phyloP scores from a whole-genome alignment of 2,113 vertebrate genomes.

The Rhea americana region DNA sequence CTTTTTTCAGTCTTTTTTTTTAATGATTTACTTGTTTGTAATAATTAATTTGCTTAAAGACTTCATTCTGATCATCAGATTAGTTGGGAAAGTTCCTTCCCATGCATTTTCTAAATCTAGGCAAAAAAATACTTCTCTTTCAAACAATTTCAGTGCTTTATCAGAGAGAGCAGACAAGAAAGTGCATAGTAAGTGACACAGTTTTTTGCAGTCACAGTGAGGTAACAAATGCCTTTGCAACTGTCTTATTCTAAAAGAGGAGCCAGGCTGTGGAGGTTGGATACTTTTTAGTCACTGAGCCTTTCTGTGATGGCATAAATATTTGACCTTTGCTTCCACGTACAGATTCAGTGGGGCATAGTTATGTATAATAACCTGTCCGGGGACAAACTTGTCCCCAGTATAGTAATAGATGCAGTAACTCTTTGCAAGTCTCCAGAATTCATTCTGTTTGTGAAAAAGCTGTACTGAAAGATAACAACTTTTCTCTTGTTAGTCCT shows the following conservation, averaged over 20 bases:
- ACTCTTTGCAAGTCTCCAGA: background rate
- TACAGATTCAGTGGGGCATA: background rate
- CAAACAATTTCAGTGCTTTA: background rate
- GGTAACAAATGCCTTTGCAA: background rate
- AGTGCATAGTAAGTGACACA: background rate
- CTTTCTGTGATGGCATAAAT: background rate
- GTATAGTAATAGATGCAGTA: background rate
- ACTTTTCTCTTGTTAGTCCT: background rate
- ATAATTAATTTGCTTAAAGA: background rate
- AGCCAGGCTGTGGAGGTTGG: background rate
- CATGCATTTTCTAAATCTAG: background rate
- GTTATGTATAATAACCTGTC: background rate
- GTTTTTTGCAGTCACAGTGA: background rate
- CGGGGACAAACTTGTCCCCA: background rate
- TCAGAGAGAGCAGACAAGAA: background rate
- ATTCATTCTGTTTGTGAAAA: background rate
- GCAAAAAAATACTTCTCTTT: background rate
- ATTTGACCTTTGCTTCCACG: background rate
- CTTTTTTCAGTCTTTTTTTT: background rate
- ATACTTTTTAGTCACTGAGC: background rate
- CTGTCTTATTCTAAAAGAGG: background rate
- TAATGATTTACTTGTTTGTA: background rate
- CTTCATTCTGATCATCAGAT: background rate
- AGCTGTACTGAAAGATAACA: background rate
- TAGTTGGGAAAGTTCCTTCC: background rate